These are phyloP conservation scores for Zosterops pallidus DNA, from an alignment of 2,113 vertebrate species.

Conservation along the genomic window DNA sequence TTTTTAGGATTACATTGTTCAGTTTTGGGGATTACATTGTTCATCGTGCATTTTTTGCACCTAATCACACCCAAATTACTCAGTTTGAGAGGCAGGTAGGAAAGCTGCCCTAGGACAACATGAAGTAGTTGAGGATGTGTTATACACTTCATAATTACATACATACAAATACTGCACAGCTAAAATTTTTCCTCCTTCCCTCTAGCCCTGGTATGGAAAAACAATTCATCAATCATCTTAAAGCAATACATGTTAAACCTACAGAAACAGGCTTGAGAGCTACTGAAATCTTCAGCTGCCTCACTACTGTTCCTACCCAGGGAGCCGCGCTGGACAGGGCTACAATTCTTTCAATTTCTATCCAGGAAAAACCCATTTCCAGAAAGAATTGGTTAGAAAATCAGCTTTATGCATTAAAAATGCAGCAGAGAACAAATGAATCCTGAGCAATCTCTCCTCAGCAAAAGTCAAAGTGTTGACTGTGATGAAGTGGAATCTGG, in stretches of 20 bases:
- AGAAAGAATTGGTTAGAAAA: not conserved
- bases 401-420: not conserved
- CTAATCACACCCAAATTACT: not conserved
- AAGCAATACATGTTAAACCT: not conserved
- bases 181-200: not conserved
- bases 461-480: not conserved
- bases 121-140: not conserved
- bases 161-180: not conserved
- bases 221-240: not conserved
- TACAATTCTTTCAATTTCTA: not conserved
- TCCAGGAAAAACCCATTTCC: not conserved
- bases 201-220: not conserved
- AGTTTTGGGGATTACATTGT: not conserved
- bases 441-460: not conserved
- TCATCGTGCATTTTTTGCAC: not conserved
- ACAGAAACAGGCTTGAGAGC: not conserved
- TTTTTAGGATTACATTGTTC: not conserved
- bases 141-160: not conserved
- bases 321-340: not conserved
- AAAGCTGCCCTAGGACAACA: not conserved
- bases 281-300: not conserved
- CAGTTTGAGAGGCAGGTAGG: not conserved
- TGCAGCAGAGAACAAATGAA: not conserved
- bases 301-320: not conserved
- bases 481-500: slow-evolving; percentile 30